A percentile compares a stretch with the other conserved stretches of the same genome.
Evolutionary conservation across 2,888 invertebrate genomes (phyloP).

Genomic region (Eupeodes latifasciatus): DNA sequence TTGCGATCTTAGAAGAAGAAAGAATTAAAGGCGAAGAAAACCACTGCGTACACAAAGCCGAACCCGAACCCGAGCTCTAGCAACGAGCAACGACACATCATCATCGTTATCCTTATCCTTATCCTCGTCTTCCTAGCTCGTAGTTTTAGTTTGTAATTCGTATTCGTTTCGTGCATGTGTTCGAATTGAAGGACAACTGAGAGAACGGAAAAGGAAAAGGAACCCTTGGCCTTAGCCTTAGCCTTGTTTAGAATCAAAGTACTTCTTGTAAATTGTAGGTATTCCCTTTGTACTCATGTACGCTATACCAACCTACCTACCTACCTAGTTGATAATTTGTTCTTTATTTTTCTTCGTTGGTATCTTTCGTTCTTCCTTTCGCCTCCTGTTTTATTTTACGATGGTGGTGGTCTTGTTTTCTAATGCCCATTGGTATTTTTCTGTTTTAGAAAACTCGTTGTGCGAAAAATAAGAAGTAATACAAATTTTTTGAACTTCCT

Average conservation of each 20-base stretch:
- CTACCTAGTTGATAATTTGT: slow-evolving; percentile 8
- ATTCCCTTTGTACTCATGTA: slow-evolving; percentile 42
- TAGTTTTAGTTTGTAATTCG: too few relatives aligned
- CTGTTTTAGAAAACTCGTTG: slow-evolving; percentile 63
- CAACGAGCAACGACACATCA: slow-evolving; percentile 2
- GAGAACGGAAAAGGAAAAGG: slow-evolving; percentile 44
- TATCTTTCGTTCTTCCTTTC: slow-evolving; percentile 63
- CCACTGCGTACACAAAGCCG: slow-evolving; percentile 17
- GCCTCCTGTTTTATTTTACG: slow-evolving; percentile 43
- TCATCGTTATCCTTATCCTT: slow-evolving; percentile 36
- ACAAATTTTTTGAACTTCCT: slow-evolving; percentile 46
- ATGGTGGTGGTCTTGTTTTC: slow-evolving; percentile 68
- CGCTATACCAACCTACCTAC: not conserved
- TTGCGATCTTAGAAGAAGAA: slow-evolving; percentile 62
- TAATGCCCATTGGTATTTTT: slow-evolving; percentile 52
- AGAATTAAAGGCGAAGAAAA: slow-evolving; percentile 47
- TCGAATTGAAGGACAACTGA: slow-evolving; percentile 21
- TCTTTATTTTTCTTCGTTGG: slow-evolving; percentile 41
- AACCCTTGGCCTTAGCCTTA: slow-evolving; percentile 60
- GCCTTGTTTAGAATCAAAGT: slow-evolving; percentile 73
- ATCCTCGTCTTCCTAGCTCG: too few relatives aligned
- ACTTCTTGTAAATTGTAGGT: slow-evolving; percentile 64
- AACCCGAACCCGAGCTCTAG: not conserved
- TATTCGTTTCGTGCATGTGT: not conserved
- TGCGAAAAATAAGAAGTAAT: slow-evolving; percentile 43